phyloP scores from a whole-genome alignment of 1,140 invertebrate genomes.

The Magallana angulata region DNA sequence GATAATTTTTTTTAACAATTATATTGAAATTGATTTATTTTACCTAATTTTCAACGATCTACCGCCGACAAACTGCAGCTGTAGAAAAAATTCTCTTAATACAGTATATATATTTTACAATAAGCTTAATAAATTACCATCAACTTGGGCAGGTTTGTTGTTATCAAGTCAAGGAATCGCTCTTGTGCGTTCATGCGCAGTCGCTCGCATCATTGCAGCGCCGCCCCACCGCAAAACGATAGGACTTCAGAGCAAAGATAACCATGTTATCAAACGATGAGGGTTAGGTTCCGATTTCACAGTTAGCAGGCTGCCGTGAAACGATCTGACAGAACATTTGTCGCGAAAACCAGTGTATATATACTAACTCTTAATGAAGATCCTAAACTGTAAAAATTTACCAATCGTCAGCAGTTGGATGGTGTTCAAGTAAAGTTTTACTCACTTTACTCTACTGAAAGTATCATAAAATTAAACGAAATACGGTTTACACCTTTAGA shows the following conservation, averaged over 20 bases:
- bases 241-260: constrained; percentile 3
- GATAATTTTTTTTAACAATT: no score
- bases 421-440: no score
- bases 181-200: constrained; percentile 16
- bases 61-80: neutral
- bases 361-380: no score
- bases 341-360: no score
- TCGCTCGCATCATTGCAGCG: constrained; percentile 10
- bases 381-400: no score
- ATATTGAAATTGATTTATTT: neutral
- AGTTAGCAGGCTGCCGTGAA: constrained; percentile 19
- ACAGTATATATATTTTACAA: neutral
- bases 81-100: neutral
- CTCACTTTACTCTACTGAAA: no score
- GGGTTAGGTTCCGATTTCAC: neutral
- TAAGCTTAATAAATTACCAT: constrained; percentile 12
- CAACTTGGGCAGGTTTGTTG: constrained; percentile 9
- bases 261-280: neutral
- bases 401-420: no score
- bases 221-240: constrained; percentile 21
- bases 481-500: no score
- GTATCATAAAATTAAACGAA: no score
- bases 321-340: neutral
- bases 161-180: constrained; percentile 3
- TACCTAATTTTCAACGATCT: neutral